Evolutionary conservation across 2,888 invertebrate genomes (phyloP).

Genomic region (Globia sparganii): DNA sequence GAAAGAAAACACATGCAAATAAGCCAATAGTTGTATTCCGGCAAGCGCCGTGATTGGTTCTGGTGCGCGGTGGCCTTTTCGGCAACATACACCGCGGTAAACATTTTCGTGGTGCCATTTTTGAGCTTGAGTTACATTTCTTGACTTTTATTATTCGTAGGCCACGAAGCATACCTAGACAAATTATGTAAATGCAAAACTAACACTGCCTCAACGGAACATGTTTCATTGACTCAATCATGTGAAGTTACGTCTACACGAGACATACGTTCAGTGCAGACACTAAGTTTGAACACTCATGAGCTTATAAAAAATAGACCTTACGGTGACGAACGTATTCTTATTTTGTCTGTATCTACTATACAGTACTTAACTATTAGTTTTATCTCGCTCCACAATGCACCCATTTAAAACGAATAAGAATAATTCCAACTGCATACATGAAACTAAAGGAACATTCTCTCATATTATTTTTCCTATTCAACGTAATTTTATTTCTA

Average conservation of each 20-base stretch:
- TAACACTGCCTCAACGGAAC: background rate
- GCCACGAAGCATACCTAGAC: no score
- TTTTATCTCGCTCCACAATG: conserved; percentile 26
- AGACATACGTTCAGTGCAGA: background rate
- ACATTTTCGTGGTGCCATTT: no score
- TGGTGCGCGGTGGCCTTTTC: no score
- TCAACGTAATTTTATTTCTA: conserved; percentile 44
- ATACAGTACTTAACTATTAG: conserved; percentile 4
- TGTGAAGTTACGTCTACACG: background rate
- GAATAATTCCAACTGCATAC: conserved; percentile 38
- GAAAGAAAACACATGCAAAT: no score
- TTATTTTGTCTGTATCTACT: background rate
- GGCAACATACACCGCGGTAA: no score
- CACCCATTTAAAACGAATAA: conserved; percentile 38
- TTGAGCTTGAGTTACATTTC: no score
- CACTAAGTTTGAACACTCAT: background rate
- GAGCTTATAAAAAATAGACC: background rate
- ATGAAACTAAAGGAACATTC: conserved; percentile 26
- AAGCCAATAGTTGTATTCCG: no score
- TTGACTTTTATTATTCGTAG: no score
- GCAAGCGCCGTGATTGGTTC: no score
- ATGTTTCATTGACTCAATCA: background rate
- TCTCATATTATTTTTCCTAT: conserved; percentile 36
- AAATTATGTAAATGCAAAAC: background rate
- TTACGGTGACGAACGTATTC: background rate